Evolutionary conservation across 2,113 vertebrate species (phyloP), one percentile per base, ranked within the genome.

Genomic region (Laticauda colubrina): DNA sequence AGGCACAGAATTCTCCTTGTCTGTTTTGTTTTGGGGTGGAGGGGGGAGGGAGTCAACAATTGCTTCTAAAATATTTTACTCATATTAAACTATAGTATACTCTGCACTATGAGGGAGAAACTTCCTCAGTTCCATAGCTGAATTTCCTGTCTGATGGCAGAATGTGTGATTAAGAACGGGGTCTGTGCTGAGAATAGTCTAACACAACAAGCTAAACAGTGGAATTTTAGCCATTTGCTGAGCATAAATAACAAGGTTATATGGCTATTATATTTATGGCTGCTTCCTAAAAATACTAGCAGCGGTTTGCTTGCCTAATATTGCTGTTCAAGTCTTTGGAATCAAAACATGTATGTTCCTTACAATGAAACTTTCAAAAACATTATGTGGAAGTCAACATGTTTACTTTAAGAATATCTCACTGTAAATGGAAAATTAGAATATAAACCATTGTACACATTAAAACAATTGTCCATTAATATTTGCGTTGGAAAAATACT

Each of bases 171-270:
- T 43, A 98, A 98, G 96, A 97, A 91, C 96, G 95, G 96, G 97
- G 97, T 94, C 97, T 98, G 97, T 96, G 97, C 94, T 9, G 18
- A 97, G 96, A 98, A 98, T 97, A 98, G 97, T 98, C 90, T 95
- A 97, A 92, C 94, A 96, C 59, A 89, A 96, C 91, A 96, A 95
- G 94, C 93, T 96, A 96, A 97, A 96, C 59, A 92, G 94, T 98
- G 97, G 97, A 97, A 96, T 54, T 92, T 94, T 94, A 96, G 97
- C 97, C 98, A 95, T 96, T 97, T 97, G 96, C 96, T 43, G 34
- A 96, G 95, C 96, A 98, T 98, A 97, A 98, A 98, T 98, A 98
- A 97, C 98, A 98, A 98, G 90, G 95, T 96, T 97, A 97, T 97
- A 96, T 97, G 97, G 96, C 97, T 97, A 97, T 98, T 97, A 96